Evolutionary conservation across 2,113 vertebrate genomes (phyloP).

Genomic region (Ploceus nigricollis): DNA sequence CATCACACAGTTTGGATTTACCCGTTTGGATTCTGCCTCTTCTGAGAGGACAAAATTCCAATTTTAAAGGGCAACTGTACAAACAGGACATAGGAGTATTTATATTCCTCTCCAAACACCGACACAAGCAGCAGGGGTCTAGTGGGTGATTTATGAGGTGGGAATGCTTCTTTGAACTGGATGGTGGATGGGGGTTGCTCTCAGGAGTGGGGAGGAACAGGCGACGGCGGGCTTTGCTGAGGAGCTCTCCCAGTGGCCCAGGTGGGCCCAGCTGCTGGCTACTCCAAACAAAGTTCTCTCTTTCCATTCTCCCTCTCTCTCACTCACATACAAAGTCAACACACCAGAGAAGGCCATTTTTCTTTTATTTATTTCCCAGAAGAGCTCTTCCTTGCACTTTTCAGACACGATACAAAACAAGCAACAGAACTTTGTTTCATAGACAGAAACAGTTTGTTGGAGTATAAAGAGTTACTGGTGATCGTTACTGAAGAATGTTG

Average conservation of each 20-base stretch:
- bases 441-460: constrained; percentile 65
- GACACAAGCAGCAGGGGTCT: constrained; percentile 4
- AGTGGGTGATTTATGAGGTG: neutral
- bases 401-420: constrained; percentile 76
- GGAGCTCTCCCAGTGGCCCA: neutral
- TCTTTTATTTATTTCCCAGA: constrained; percentile 73
- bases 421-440: constrained; percentile 68
- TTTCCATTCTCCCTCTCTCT: neutral
- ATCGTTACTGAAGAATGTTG: constrained; percentile 50
- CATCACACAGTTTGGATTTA: neutral
- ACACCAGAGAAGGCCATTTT: constrained; percentile 48
- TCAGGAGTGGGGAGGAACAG: neutral
- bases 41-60: neutral
- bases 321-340: constrained; percentile 20
- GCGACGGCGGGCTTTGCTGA: neutral
- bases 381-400: constrained; percentile 67
- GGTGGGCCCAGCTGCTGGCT: constrained; percentile 41
- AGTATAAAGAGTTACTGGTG: constrained; percentile 65
- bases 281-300: neutral
- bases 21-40: neutral
- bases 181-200: neutral
- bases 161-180: constrained; percentile 1
- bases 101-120: constrained; percentile 36
- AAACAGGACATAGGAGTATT: constrained; percentile 30
- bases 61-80: neutral